Conservation (phyloP, 2,888 invertebrate species). For the Theristus sp. region DNA sequence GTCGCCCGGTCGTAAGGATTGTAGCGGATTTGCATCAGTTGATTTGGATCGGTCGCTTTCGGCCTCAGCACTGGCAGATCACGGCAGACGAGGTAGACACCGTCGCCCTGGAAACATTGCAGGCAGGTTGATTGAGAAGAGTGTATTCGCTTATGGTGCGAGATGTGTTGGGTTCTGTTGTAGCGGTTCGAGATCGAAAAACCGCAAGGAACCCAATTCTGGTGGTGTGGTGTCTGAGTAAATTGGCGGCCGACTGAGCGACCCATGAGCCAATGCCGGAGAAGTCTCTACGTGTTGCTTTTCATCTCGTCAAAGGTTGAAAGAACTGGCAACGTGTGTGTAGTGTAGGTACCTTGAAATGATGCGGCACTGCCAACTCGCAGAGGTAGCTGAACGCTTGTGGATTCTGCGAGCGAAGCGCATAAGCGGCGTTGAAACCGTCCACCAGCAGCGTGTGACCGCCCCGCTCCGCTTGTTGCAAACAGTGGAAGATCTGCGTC, state of each 20-base stretch:
- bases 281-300: no score
- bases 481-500: conserved; percentile 46
- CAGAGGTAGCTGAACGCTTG: conserved; percentile 44
- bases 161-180: no score
- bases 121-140: background rate
- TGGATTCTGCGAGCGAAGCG: conserved; percentile 39
- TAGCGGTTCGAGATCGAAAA: no score
- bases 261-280: no score
- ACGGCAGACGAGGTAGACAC: background rate
- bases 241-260: no score
- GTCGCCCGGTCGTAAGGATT: background rate
- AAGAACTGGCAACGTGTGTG: no score
- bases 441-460: conserved; percentile 56
- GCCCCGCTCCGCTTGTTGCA: conserved; percentile 43
- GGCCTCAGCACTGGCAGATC: background rate
- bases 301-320: no score
- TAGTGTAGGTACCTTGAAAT: no score
- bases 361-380: conserved; percentile 42
- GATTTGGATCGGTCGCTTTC: background rate
- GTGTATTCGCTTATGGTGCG: no score
- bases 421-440: conserved; percentile 48
- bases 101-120: background rate
- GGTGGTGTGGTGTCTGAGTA: no score
- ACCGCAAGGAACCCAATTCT: no score
- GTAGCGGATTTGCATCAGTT: background rate